Conservation (phyloP, 1,140 invertebrate species). For the Samia ricini region DNA sequence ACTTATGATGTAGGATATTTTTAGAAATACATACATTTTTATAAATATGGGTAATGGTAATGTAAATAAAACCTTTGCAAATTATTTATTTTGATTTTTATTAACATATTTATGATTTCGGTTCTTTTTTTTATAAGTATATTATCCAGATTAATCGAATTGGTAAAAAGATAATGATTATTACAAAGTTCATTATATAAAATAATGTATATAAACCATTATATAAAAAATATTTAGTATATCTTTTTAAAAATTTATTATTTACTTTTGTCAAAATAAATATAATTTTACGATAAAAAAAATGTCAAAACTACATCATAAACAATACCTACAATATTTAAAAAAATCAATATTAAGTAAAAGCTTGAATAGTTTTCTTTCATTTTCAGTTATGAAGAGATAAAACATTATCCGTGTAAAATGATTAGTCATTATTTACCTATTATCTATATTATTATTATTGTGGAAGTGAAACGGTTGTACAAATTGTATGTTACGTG, state of each 20-base stretch:
- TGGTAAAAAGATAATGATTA: background rate
- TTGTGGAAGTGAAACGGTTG: slow-evolving; percentile 24
- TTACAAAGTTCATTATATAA: too few relatives aligned
- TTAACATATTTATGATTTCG: background rate
- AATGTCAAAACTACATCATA: too few relatives aligned
- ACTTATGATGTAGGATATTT: too few relatives aligned
- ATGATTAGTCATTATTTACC: slow-evolving; percentile 28
- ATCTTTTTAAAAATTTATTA: too few relatives aligned
- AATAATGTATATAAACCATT: too few relatives aligned
- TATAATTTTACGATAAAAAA: too few relatives aligned
- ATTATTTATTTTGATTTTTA: background rate
- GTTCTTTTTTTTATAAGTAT: too few relatives aligned
- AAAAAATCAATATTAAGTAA: too few relatives aligned
- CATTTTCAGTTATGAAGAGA: slow-evolving; percentile 15
- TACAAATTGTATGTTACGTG: slow-evolving; percentile 66
- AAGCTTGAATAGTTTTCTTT: background rate
- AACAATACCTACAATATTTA: too few relatives aligned
- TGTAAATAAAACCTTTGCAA: background rate
- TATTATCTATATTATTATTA: slow-evolving; percentile 32
- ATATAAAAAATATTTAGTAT: too few relatives aligned
- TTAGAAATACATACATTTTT: slow-evolving; percentile 1
- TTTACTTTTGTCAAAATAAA: too few relatives aligned
- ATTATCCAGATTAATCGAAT: background rate
- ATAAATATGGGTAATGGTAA: background rate
- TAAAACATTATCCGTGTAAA: slow-evolving; percentile 32